These are phyloP conservation scores for Mellivora capensis DNA, from an alignment of 2,113 vertebrate genomes.

Conservation along the genomic window DNA sequence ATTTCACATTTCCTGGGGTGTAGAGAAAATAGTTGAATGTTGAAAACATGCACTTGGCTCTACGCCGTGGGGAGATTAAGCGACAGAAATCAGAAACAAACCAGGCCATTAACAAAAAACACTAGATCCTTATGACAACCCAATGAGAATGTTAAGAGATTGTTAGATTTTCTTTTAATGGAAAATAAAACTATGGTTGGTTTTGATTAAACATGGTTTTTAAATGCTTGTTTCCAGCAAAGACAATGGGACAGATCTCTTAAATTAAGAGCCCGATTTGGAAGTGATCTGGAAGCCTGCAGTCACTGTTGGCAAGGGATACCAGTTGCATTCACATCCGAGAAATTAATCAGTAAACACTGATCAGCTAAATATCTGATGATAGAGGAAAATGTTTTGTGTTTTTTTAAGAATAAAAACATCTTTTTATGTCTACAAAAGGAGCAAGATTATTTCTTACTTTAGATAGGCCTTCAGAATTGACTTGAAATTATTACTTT, in stretches of 20 bases:
- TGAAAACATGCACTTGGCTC: conserved; percentile 31
- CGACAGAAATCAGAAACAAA: conserved; percentile 35
- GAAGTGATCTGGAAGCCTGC: background rate
- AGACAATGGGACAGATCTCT: background rate
- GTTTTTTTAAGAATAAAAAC: background rate
- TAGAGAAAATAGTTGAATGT: conserved; percentile 28
- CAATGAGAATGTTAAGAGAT: background rate
- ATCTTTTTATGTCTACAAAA: background rate
- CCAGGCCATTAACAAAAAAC: background rate
- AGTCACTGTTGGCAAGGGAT: background rate
- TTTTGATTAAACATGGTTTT: conserved; percentile 1
- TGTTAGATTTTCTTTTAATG: background rate
- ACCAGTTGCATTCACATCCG: background rate
- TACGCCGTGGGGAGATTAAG: background rate
- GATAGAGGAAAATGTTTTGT: background rate
- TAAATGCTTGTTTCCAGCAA: background rate
- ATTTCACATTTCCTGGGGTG: conserved; percentile 17
- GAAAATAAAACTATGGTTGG: background rate
- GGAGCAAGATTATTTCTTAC: background rate
- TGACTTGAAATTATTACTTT: background rate
- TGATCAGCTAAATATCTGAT: background rate
- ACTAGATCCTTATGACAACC: background rate
- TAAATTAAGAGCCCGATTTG: background rate
- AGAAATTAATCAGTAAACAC: background rate
- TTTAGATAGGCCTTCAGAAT: background rate